These are phyloP conservation scores for Ascidia mentula DNA, from an alignment of 23 tunicate species.

Conservation along the genomic window DNA sequence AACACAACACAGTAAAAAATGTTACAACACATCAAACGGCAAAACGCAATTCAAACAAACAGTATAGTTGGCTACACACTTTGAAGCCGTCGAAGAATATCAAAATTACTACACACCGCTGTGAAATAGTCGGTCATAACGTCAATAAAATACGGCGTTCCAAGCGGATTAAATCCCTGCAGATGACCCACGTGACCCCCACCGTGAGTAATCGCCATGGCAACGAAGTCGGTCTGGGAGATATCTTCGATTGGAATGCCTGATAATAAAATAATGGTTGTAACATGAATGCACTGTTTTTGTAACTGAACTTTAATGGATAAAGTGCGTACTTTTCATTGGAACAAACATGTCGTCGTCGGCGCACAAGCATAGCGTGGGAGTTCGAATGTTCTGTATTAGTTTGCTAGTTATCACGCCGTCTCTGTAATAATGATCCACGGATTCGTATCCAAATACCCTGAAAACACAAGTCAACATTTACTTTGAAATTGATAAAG, in stretches of 20 bases:
- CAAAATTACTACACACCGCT: slow-evolving; percentile 17
- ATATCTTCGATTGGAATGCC: slow-evolving; percentile 66
- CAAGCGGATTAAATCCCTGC: slow-evolving; percentile 54
- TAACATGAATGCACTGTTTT: not conserved
- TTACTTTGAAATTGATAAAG: too few relatives aligned
- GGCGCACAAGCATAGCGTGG: slow-evolving; percentile 57
- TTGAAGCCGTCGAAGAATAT: not conserved
- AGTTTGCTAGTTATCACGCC: slow-evolving; percentile 42
- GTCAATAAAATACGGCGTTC: slow-evolving; percentile 59
- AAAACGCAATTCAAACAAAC: not conserved
- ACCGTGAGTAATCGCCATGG: slow-evolving; percentile 66
- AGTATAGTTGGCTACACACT: not conserved
- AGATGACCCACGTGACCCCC: slow-evolving; percentile 93
- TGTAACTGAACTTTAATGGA: too few relatives aligned
- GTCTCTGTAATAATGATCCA: slow-evolving; percentile 82
- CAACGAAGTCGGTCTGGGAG: slow-evolving; percentile 54
- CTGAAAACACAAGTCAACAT: slow-evolving; percentile 15
- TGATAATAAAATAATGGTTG: slow-evolving; percentile 7
- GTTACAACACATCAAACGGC: not conserved
- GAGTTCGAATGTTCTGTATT: slow-evolving; percentile 39
- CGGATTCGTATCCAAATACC: slow-evolving; percentile 77
- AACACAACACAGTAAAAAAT: not conserved
- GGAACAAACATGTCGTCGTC: slow-evolving; percentile 85
- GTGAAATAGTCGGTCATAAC: slow-evolving; percentile 52
- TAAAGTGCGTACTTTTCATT: slow-evolving; percentile 26